Conservation (phyloP, 1,140 invertebrate species). For the Diploscapter pachys region DNA sequence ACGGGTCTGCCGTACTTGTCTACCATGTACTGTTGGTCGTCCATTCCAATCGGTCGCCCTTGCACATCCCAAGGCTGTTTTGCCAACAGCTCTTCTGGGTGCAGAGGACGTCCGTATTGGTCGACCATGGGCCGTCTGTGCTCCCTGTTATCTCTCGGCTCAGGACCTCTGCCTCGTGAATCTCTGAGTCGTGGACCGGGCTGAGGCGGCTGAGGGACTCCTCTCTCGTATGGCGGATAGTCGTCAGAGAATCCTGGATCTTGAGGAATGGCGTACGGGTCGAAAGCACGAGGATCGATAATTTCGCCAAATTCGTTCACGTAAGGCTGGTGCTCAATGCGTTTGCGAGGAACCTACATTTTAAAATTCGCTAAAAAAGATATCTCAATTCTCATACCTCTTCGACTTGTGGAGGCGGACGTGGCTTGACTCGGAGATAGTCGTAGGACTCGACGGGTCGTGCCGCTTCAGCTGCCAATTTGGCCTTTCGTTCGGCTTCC, state of each 20-base stretch:
- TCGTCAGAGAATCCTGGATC: constrained; percentile 21
- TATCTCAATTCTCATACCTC: not conserved
- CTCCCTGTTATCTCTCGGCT: not conserved
- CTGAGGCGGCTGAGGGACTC: constrained; percentile 2
- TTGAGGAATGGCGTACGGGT: not conserved
- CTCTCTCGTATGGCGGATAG: constrained; percentile 15
- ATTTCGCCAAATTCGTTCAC: not conserved
- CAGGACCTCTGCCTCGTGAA: not conserved
- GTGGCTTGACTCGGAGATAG: constrained; percentile 53
- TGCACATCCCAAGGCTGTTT: constrained; percentile 17
- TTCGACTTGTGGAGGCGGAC: constrained; percentile 17
- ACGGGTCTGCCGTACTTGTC: constrained; percentile 20
- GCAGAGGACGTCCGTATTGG: constrained; percentile 14
- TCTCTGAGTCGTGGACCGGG: constrained; percentile 1
- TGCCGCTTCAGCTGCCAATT: constrained; percentile 24
- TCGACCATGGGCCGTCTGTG: not conserved
- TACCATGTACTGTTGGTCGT: constrained; percentile 7
- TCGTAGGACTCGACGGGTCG: constrained; percentile 54
- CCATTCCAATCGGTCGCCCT: constrained; percentile 13
- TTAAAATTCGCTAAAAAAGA: not conserved
- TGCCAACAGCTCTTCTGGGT: constrained; percentile 9
- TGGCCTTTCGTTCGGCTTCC: constrained; percentile 21
- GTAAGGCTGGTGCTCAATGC: not conserved
- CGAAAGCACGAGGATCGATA: not conserved
- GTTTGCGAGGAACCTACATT: not conserved